phyloP scores from a whole-genome alignment of 37 sponge, comb jelly and placozoan genomes.

The Agelas oroides region DNA sequence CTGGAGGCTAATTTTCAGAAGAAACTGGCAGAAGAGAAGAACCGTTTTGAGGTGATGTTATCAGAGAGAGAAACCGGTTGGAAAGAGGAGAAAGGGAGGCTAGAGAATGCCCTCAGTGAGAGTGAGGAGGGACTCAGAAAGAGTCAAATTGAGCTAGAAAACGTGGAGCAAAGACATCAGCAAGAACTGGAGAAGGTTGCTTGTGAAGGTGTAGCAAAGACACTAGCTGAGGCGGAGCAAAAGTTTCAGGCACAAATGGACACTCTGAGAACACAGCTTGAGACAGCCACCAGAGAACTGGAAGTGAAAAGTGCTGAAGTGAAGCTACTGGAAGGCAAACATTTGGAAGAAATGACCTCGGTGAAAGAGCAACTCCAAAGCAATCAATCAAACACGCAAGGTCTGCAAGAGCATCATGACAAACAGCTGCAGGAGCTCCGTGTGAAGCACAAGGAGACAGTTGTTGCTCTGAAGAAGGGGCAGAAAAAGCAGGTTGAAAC shows the following conservation, averaged over 20 bases:
- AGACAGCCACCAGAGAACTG: background rate
- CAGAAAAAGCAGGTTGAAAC: background rate
- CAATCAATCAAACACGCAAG: no score
- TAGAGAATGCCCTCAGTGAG: background rate
- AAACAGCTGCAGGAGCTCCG: no score
- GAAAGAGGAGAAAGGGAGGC: conserved; percentile 21
- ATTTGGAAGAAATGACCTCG: background rate
- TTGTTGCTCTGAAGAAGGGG: background rate
- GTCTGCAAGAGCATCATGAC: no score
- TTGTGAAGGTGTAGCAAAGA: background rate
- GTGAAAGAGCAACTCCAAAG: background rate
- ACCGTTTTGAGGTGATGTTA: background rate
- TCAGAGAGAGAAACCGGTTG: conserved; percentile 1
- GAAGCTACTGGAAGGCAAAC: background rate
- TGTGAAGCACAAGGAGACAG: conserved; percentile 3
- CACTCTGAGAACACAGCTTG: no score
- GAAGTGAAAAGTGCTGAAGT: background rate
- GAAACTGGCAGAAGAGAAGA: conserved; percentile 13
- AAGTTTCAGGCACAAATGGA: no score
- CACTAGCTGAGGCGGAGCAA: conserved; percentile 1
- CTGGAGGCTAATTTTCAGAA: conserved; percentile 16
- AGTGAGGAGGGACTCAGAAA: background rate
- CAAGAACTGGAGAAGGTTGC: background rate
- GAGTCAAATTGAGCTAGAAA: background rate
- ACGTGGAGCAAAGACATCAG: background rate